These are phyloP conservation scores for Ormyrus labotus DNA, from an alignment of 2,888 invertebrate genomes.

Conservation along the genomic window DNA sequence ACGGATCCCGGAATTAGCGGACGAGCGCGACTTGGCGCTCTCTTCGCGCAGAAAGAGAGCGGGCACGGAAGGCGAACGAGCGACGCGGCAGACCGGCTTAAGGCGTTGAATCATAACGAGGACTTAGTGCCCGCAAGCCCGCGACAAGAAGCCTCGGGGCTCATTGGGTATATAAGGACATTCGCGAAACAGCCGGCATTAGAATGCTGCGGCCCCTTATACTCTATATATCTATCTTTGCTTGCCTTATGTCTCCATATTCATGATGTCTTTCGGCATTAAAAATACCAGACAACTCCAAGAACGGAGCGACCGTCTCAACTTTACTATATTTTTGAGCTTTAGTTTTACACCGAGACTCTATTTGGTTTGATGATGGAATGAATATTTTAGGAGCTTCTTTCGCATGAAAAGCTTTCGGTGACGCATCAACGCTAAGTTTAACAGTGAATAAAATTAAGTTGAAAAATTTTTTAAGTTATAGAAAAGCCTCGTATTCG, in stretches of 20 bases:
- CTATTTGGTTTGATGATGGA: too few relatives aligned
- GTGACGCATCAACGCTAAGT: too few relatives aligned
- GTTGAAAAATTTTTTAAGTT: too few relatives aligned
- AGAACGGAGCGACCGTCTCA: too few relatives aligned
- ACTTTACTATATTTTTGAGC: too few relatives aligned
- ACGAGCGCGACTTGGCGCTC: conserved; percentile 3
- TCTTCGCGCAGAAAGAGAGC: conserved; percentile 40
- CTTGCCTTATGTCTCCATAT: conserved; percentile 44
- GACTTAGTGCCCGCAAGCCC: conserved; percentile 62
- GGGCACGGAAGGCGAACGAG: conserved; percentile 46
- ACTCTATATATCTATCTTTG: conserved; percentile 50
- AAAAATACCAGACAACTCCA: too few relatives aligned
- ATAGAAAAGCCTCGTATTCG: too few relatives aligned
- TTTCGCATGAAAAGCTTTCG: too few relatives aligned
- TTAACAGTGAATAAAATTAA: too few relatives aligned
- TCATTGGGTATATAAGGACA: conserved; percentile 64
- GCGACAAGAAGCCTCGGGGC: conserved; percentile 67
- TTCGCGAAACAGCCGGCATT: conserved; percentile 69
- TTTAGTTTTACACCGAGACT: too few relatives aligned
- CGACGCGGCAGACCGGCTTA: conserved; percentile 69
- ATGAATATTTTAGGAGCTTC: too few relatives aligned
- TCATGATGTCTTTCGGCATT: conserved; percentile 34
- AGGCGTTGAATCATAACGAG: conserved; percentile 76
- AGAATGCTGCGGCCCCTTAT: conserved; percentile 60
- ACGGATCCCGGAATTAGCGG: too few relatives aligned